Conservation (phyloP, 2,797 vertebrate species). For the Rhabdomys pumilio region DNA sequence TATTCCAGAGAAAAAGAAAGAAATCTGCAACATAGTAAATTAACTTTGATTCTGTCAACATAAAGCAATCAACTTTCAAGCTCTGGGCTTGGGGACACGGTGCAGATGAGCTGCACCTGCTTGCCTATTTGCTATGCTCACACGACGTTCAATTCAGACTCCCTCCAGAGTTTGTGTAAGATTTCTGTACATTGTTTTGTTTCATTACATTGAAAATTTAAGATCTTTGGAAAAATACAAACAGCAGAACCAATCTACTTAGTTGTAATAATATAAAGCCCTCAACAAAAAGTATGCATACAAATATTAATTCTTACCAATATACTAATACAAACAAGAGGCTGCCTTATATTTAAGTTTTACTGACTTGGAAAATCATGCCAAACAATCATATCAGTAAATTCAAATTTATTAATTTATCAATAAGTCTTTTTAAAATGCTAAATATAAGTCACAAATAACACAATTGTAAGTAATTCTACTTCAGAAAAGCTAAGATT, state of each 20-base stretch:
- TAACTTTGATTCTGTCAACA: slow-evolving; percentile 36
- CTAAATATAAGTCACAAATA: slow-evolving; percentile 64
- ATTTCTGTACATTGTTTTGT: slow-evolving; percentile 31
- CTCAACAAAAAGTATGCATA: slow-evolving; percentile 46
- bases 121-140: not conserved
- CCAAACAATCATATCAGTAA: slow-evolving; percentile 65
- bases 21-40: slow-evolving; percentile 1
- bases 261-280: slow-evolving; percentile 53
- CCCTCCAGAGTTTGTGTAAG: not conserved
- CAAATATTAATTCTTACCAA: slow-evolving; percentile 19
- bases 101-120: not conserved
- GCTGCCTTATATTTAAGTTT: slow-evolving; percentile 46
- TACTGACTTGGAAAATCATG: slow-evolving; percentile 64
- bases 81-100: not conserved
- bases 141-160: not conserved
- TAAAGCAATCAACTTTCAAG: slow-evolving; percentile 52
- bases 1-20: slow-evolving; percentile 13
- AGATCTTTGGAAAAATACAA: slow-evolving; percentile 26
- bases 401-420: slow-evolving; percentile 47
- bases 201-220: slow-evolving; percentile 60
- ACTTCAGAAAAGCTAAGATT: slow-evolving; percentile 66
- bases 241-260: not conserved
- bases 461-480: slow-evolving; percentile 63
- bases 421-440: slow-evolving; percentile 36
- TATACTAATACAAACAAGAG: slow-evolving; percentile 41